A percentile compares a stretch with the other conserved stretches of the same genome.
phyloP scores from a whole-genome alignment of 2,888 invertebrate genomes.

The Mythimna ferrago region DNA sequence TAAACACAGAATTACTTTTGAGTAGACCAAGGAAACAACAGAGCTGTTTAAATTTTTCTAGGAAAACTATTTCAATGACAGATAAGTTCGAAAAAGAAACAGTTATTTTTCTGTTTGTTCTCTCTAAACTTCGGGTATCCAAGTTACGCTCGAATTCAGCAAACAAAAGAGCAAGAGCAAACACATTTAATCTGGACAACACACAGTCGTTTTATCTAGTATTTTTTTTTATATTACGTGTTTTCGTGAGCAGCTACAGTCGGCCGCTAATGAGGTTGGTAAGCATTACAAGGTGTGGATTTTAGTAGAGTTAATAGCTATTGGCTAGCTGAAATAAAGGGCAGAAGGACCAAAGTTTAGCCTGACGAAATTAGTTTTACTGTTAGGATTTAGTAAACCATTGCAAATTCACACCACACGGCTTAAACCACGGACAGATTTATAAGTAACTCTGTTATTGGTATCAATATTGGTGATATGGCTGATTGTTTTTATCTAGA shows the following conservation, averaged over 20 bases:
- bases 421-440: too few species aligned
- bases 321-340: constrained; percentile 17
- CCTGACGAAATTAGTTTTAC: too few species aligned
- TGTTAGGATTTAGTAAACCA: background rate
- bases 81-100: background rate
- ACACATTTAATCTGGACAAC: constrained; percentile 12
- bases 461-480: background rate
- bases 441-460: background rate
- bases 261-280: constrained; percentile 44
- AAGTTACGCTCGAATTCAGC: background rate
- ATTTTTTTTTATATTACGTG: constrained; percentile 26
- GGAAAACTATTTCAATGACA: background rate
- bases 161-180: constrained; percentile 19
- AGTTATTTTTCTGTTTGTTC: background rate
- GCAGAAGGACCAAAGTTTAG: background rate
- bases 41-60: background rate
- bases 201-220: background rate
- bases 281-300: constrained; percentile 23
- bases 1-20: constrained; percentile 9
- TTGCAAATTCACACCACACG: background rate
- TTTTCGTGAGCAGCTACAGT: constrained; percentile 19
- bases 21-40: constrained; percentile 3
- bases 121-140: background rate
- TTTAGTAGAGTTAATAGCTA: constrained; percentile 70
- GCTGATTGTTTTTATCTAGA: background rate